Evolutionary conservation across 1,140 invertebrate species (phyloP).

Genomic region (Lutraria rhynchaena): DNA sequence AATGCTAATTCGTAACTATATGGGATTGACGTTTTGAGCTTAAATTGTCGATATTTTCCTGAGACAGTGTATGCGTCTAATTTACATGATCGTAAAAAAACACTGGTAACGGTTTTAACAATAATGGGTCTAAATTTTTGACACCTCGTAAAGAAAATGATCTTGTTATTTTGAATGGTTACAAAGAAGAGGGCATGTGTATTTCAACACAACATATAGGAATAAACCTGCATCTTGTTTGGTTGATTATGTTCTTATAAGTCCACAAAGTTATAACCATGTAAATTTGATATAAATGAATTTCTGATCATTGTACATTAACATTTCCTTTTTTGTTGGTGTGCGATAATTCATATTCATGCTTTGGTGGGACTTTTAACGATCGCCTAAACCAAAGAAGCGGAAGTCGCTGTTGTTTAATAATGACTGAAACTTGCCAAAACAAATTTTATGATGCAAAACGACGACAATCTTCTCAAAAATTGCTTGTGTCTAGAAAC

Average conservation of each 20-base stretch:
- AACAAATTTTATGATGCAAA: conserved; percentile 5
- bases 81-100: background rate
- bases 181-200: background rate
- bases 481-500: background rate
- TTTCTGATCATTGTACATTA: conserved; percentile 26
- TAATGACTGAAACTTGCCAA: conserved; percentile 2
- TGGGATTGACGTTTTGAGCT: no score
- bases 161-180: conserved; percentile 1
- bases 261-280: background rate
- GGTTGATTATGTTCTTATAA: conserved; percentile 27
- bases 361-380: background rate
- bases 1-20: no score
- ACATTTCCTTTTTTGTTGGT: background rate
- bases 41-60: no score
- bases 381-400: background rate
- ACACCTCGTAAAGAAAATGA: no score
- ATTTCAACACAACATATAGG: background rate
- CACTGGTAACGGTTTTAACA: background rate
- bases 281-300: conserved; percentile 13
- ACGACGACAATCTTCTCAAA: background rate
- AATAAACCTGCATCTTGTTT: conserved; percentile 1
- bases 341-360: background rate
- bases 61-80: background rate
- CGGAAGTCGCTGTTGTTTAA: conserved; percentile 9
- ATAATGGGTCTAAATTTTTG: background rate